Conservation (phyloP, 1,140 invertebrate species). For the Magallana ariakensis region DNA sequence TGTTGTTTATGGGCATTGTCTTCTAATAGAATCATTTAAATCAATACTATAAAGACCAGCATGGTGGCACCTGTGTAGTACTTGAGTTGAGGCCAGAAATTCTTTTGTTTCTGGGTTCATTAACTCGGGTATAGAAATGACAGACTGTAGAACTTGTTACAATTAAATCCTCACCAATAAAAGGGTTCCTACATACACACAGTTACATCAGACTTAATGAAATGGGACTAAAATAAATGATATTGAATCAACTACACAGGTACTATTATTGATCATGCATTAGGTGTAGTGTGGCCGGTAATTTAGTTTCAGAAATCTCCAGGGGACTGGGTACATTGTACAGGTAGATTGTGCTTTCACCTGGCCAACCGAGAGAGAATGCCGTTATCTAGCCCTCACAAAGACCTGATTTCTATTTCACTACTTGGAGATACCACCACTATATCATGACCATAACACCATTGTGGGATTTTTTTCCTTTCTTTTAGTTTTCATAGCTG, state of each 20-base stretch:
- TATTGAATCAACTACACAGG: neutral
- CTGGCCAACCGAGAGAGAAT: constrained; percentile 15
- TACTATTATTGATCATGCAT: neutral
- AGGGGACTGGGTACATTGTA: constrained; percentile 10
- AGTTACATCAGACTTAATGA: constrained; percentile 7
- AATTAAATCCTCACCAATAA: neutral
- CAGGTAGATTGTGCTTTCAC: constrained; percentile 3
- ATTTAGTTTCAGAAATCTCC: constrained; percentile 25
- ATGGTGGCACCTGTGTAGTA: neutral
- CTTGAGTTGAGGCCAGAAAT: constrained; percentile 1
- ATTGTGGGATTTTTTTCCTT: neutral
- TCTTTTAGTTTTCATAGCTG: neutral
- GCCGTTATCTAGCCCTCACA: constrained; percentile 9
- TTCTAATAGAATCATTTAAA: constrained; percentile 22
- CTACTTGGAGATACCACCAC: constrained; percentile 4
- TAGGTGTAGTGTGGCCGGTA: constrained; percentile 1
- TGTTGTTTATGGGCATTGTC: constrained; percentile 4
- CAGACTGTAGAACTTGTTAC: neutral
- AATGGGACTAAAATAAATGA: constrained; percentile 28
- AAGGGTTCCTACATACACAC: neutral
- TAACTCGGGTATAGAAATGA: neutral
- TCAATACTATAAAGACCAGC: constrained; percentile 7
- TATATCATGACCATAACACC: neutral
- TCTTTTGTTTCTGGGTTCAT: constrained; percentile 9
- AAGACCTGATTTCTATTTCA: constrained; percentile 23